phyloP scores from a whole-genome alignment of 1,140 invertebrate species.

The Lasaia peninsularis region DNA sequence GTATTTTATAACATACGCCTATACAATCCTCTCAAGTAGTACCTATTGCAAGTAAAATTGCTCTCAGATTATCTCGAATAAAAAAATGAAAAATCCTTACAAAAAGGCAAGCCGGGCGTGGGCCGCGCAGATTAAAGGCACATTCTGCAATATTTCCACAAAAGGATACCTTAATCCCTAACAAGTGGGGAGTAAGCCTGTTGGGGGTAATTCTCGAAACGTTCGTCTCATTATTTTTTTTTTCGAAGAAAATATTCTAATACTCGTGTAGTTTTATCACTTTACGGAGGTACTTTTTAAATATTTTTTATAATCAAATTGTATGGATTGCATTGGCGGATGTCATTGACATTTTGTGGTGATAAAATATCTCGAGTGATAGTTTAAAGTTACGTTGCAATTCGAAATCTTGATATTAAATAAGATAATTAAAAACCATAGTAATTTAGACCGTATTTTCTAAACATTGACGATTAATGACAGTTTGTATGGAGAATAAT shows the following conservation, averaged over 20 bases:
- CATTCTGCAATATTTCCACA: conserved; percentile 72
- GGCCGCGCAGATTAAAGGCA: conserved; percentile 66
- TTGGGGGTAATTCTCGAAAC: conserved; percentile 30
- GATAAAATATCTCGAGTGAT: too few relatives aligned
- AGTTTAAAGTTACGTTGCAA: too few relatives aligned
- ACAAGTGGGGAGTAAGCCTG: conserved; percentile 61
- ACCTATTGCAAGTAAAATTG: conserved; percentile 49
- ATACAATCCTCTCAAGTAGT: conserved; percentile 35
- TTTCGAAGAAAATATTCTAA: neutral
- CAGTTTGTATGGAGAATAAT: too few relatives aligned
- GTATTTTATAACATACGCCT: neutral
- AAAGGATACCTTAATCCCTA: conserved; percentile 72
- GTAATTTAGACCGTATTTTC: too few relatives aligned
- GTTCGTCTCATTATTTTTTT: conserved; percentile 24
- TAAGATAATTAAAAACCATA: too few relatives aligned
- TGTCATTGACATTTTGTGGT: too few relatives aligned
- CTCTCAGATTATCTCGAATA: conserved; percentile 62
- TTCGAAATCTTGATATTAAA: too few relatives aligned
- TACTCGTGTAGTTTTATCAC: too few relatives aligned
- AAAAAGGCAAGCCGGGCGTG: conserved; percentile 57
- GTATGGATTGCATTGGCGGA: too few relatives aligned
- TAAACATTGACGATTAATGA: too few relatives aligned
- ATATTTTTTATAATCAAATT: too few relatives aligned
- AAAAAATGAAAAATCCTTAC: conserved; percentile 60
- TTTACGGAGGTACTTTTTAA: too few relatives aligned